These are phyloP conservation scores for Amblyraja radiata DNA, from an alignment of 2,797 vertebrate species.

Conservation along the genomic window DNA sequence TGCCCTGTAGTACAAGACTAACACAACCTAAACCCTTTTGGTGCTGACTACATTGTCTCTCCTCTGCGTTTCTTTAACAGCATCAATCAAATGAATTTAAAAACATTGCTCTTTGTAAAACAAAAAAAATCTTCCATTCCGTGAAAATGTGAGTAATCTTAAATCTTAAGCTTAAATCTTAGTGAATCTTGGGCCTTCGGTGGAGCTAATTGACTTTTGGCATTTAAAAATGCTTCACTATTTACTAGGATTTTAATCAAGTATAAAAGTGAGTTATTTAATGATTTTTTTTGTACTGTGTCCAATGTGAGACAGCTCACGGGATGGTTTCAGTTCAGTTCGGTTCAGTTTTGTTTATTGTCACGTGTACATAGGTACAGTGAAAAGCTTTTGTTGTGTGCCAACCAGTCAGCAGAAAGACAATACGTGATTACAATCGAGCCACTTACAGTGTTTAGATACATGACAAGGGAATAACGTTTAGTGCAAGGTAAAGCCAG, in stretches of 20 bases:
- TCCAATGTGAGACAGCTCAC: neutral
- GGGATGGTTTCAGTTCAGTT: too few species aligned
- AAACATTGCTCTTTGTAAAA: neutral
- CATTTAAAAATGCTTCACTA: neutral
- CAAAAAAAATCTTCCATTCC: neutral
- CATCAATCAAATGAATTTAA: conserved; percentile 61
- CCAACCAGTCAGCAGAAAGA: too few species aligned
- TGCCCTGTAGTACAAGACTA: conserved; percentile 63
- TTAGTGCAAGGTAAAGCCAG: too few species aligned
- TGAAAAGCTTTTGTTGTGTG: too few species aligned
- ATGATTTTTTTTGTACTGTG: neutral
- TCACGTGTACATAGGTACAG: too few species aligned
- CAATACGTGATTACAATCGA: too few species aligned
- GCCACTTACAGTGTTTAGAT: too few species aligned
- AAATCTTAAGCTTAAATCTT: neutral
- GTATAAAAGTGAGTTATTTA: neutral
- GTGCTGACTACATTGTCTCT: conserved; percentile 72
- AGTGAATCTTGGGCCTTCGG: neutral
- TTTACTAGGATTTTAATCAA: neutral
- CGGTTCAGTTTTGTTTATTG: too few species aligned
- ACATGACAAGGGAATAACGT: too few species aligned
- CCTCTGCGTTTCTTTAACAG: conserved; percentile 61
- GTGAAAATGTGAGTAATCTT: neutral
- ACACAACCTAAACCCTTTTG: conserved; percentile 69
- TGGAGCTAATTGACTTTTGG: neutral